Percentiles rank a stretch among this genome's conserved stretches.
phyloP scores from a whole-genome alignment of 1,140 invertebrate species.

The Dendroctonus ponderosae region DNA sequence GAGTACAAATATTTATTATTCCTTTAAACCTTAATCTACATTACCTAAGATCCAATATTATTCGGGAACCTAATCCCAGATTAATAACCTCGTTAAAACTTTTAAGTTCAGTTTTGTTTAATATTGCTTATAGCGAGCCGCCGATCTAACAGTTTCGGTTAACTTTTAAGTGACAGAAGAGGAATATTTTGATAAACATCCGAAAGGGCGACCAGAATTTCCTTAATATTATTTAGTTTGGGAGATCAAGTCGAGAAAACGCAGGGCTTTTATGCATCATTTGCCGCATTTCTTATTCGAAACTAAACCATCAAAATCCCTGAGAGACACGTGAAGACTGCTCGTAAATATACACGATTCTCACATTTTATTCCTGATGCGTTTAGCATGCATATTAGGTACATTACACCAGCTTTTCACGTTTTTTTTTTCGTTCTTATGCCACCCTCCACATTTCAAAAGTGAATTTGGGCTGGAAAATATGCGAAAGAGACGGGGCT shows the following conservation, averaged over 20 bases:
- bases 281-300: no score
- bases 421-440: slow-evolving; percentile 3
- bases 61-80: slow-evolving; percentile 6
- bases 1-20: slow-evolving; percentile 9
- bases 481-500: slow-evolving; percentile 17
- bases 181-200: no score
- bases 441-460: slow-evolving; percentile 27
- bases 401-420: slow-evolving; percentile 24
- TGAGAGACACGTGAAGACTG: not conserved
- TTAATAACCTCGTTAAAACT: slow-evolving; percentile 24
- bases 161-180: no score
- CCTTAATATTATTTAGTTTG: no score
- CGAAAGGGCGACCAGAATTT: no score
- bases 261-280: no score
- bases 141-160: no score
- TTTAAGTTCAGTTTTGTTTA: slow-evolving; percentile 22
- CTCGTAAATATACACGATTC: slow-evolving; percentile 14
- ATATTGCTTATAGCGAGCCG: slow-evolving; percentile 5
- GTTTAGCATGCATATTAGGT: slow-evolving; percentile 25
- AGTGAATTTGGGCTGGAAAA: slow-evolving; percentile 24
- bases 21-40: not conserved
- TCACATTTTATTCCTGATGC: slow-evolving; percentile 13
- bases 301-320: no score
- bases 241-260: no score
- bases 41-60: slow-evolving; percentile 9